Percentiles rank a stretch among this genome's conserved stretches.
phyloP scores from a whole-genome alignment of 1,140 invertebrate genomes.

The Saccostrea echinata region DNA sequence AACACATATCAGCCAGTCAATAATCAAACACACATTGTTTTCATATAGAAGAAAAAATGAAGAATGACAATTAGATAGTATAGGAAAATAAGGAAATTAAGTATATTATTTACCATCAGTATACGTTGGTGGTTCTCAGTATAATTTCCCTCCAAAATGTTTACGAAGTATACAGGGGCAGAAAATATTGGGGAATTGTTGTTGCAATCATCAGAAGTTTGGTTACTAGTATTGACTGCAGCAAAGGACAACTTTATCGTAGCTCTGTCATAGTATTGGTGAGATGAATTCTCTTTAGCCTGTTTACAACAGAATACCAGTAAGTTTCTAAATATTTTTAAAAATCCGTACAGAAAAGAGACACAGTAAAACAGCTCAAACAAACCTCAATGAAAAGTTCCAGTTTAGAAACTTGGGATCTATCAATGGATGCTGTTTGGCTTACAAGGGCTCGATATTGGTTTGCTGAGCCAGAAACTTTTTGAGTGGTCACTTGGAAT shows the following conservation, averaged over 20 bases:
- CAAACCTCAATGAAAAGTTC: constrained; percentile 48
- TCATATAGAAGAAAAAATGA: too few relatives aligned
- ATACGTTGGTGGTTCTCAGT: not conserved
- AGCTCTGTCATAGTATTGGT: constrained; percentile 43
- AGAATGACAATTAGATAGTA: too few relatives aligned
- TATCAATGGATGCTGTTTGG: constrained; percentile 51
- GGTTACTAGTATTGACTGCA: constrained; percentile 49
- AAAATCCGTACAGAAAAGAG: too few relatives aligned
- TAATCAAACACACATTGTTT: too few relatives aligned
- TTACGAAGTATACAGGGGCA: not conserved
- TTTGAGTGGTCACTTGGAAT: constrained; percentile 42
- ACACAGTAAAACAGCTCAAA: not conserved
- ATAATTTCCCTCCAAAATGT: constrained; percentile 14
- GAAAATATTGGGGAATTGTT: constrained; percentile 40
- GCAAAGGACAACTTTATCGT: constrained; percentile 52
- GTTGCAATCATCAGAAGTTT: constrained; percentile 59
- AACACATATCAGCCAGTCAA: too few relatives aligned
- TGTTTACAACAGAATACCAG: not conserved
- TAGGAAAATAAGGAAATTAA: too few relatives aligned
- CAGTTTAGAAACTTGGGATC: constrained; percentile 25
- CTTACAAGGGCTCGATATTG: constrained; percentile 53
- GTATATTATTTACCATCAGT: not conserved
- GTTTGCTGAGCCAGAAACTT: constrained; percentile 32
- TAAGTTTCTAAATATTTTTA: not conserved
- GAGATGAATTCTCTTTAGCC: not conserved